These are phyloP conservation scores for Petrolisthes cinctipes DNA, from an alignment of 2,888 invertebrate species.

Conservation along the genomic window DNA sequence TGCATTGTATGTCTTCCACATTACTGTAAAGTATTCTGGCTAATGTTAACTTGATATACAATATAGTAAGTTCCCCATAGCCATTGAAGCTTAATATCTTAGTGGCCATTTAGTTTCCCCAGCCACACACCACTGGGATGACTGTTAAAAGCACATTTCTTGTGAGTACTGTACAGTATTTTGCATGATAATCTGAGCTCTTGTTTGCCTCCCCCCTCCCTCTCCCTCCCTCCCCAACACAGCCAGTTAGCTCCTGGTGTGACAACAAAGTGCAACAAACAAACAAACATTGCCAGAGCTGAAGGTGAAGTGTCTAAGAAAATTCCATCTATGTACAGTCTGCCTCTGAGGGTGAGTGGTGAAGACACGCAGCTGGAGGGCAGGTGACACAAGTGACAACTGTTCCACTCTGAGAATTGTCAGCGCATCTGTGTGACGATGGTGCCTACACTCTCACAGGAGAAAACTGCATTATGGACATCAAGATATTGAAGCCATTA, in stretches of 20 bases:
- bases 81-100: neutral
- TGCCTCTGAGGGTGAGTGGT: slow-evolving; percentile 12
- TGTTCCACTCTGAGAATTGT: slow-evolving; percentile 11
- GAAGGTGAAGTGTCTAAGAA: slow-evolving; percentile 15
- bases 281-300: slow-evolving; percentile 10
- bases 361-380: slow-evolving; percentile 13
- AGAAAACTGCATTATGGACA: slow-evolving; percentile 49
- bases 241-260: slow-evolving; percentile 15
- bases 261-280: slow-evolving; percentile 16
- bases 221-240: slow-evolving; percentile 18
- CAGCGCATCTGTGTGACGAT: slow-evolving; percentile 36
- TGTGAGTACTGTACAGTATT: neutral
- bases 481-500: slow-evolving; percentile 4
- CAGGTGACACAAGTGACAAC: slow-evolving; percentile 11
- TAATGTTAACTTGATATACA: too few species aligned
- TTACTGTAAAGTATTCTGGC: neutral
- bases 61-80: too few species aligned
- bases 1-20: neutral
- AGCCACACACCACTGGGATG: neutral
- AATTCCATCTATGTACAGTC: slow-evolving; percentile 8
- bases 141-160: neutral
- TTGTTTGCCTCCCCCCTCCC: slow-evolving; percentile 12
- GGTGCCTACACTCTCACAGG: slow-evolving; percentile 53
- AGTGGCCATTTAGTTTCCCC: neutral
- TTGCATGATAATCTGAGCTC: neutral